These are phyloP conservation scores for Allolobophora icterica DNA, from an alignment of 2,888 invertebrate species.

Conservation along the genomic window DNA sequence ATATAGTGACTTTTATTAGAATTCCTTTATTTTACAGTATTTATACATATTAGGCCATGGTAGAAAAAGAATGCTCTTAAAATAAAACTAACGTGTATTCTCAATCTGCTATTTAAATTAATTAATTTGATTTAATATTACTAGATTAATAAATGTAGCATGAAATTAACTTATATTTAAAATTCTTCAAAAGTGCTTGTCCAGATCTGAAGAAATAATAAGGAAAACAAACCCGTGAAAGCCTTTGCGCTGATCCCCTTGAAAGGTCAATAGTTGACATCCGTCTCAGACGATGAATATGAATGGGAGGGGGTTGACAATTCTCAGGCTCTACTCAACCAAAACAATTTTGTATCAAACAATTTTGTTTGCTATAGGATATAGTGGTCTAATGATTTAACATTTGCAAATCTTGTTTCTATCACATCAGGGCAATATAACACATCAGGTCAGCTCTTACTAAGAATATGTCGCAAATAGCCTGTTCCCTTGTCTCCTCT, in stretches of 20 bases:
- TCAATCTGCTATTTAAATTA: not conserved
- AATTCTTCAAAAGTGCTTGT: not conserved
- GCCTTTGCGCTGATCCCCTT: not conserved
- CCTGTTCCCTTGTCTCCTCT: too few species aligned
- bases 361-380: not conserved
- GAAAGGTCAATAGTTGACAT: slow-evolving; percentile 20
- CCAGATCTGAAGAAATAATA: slow-evolving; percentile 2
- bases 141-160: not conserved
- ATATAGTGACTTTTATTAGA: not conserved
- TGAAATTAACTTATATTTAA: not conserved
- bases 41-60: not conserved
- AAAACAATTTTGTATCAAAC: not conserved
- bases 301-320: not conserved
- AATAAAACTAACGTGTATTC: not conserved
- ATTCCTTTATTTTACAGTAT: not conserved
- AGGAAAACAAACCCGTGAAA: not conserved
- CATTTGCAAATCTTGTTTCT: too few species aligned
- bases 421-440: too few species aligned
- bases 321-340: not conserved
- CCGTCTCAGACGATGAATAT: not conserved
- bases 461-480: too few species aligned
- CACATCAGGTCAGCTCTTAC: too few species aligned
- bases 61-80: not conserved
- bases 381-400: not conserved
- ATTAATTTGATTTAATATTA: not conserved